Evolutionary conservation across 2,888 invertebrate species (phyloP).

Genomic region (Gymnosoma rotundatum): DNA sequence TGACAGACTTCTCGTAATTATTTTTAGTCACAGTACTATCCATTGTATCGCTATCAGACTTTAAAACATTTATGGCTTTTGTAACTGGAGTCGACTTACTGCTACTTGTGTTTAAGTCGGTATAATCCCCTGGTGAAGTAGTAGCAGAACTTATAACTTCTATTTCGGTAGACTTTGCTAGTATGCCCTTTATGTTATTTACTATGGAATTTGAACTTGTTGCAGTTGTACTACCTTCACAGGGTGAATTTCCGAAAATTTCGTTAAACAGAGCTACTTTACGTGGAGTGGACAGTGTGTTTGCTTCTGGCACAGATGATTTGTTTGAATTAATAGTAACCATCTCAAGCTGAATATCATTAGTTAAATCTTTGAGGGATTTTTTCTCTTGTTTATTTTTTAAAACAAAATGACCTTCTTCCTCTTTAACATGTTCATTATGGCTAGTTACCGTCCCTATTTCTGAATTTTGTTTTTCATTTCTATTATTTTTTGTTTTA

Average conservation of each 20-base stretch:
- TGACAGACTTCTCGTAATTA: background rate
- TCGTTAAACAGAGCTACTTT: constrained; percentile 58
- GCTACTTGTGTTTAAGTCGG: constrained; percentile 35
- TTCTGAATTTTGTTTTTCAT: background rate
- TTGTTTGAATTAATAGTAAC: background rate
- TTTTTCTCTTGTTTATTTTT: background rate
- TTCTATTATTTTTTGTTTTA: background rate
- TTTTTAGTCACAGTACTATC: background rate
- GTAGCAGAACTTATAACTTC: constrained; percentile 30
- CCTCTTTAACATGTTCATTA: background rate
- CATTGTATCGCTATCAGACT: background rate
- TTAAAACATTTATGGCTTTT: background rate
- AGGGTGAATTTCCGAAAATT: constrained; percentile 67
- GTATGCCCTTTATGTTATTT: constrained; percentile 34
- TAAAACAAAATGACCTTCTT: background rate
- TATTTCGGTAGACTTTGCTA: constrained; percentile 3
- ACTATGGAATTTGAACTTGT: constrained; percentile 24
- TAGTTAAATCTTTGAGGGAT: background rate
- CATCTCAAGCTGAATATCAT: too few relatives aligned
- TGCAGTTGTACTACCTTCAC: constrained; percentile 3
- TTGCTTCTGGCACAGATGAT: background rate
- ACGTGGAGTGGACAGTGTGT: constrained; percentile 42
- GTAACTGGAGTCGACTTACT: background rate
- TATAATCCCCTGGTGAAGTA: constrained; percentile 59
- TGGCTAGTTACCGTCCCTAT: background rate